Evolutionary conservation across 2,888 invertebrate genomes (phyloP), one percentile per base, ranked within the genome.

Genomic region (Pristionchus exspectatus): DNA sequence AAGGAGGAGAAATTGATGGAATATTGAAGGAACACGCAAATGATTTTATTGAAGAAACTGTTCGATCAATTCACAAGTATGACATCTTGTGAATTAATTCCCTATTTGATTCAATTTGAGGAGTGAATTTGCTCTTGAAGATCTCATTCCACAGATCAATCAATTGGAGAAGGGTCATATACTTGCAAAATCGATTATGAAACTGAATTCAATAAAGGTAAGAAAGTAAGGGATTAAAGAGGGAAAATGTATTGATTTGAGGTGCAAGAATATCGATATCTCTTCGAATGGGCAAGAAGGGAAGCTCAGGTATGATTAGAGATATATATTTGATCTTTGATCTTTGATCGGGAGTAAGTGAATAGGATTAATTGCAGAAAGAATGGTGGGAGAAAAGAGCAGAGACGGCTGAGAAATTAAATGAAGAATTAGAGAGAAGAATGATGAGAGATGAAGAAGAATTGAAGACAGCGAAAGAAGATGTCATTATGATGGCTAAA

Each of bases 341-440:
- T 54, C 50, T 56, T n/a, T 30, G 30, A 30, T 77, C n/a, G 2
- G 24, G 4, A 77, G 4, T 16, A n/a, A 54, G 27, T 16, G 9
- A 33, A 84, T n/a, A 9, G 56, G 12, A 18, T 84, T 16, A 9
- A 63, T 85, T 85, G n/a, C 27, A 87, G 87, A 44, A 27, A 44
- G 87, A 69, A 87, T 87, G 38, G 69, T 87, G 87, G 87, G 69
- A 87, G 69, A 50, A 69, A 33, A 38, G 87, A 44, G 87, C 30
- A 50, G 44, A 44, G 44, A 87, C 12, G 5, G 87, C 50, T 21
- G 69, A 69, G 44, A 21, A 38, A 24, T 24, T 69, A n/a, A 50
- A n/a, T 21, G 56, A 24, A 69, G 54, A 54, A 50, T 27, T 63
- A 44, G 44, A 50, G 87, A 87, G 69, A n/a, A 87, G 87, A 87